A percentile compares a stretch with the other conserved stretches of the same genome.
phyloP scores from a whole-genome alignment of 2,888 invertebrate species.

The Sthenelais limicola region DNA sequence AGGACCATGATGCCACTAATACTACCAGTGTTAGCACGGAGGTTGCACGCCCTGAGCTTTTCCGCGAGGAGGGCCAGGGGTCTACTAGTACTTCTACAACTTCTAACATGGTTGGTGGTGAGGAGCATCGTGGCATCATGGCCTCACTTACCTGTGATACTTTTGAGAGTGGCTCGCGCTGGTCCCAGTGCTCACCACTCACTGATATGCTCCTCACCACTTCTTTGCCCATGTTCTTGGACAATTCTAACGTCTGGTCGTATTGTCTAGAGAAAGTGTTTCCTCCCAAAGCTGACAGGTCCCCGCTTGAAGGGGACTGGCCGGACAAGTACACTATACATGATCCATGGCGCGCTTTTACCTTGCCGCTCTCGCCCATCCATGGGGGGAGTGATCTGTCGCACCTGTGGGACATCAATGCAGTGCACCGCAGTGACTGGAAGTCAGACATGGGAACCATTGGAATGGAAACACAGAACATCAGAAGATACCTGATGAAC shows the following conservation, averaged over 20 bases:
- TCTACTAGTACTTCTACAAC: too few species aligned
- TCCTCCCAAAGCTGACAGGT: not conserved
- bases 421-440: constrained; percentile 34
- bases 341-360: not conserved
- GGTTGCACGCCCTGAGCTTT: not conserved
- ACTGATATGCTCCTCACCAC: constrained; percentile 26
- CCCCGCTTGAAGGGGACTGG: constrained; percentile 27
- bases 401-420: constrained; percentile 59
- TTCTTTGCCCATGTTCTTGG: not conserved
- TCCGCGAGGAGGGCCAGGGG: too few species aligned
- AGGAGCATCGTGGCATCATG: constrained; percentile 18
- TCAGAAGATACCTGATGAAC: constrained; percentile 36
- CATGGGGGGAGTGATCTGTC: constrained; percentile 40
- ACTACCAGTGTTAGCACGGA: not conserved
- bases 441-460: not conserved
- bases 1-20: not conserved
- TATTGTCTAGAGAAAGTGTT: constrained; percentile 22
- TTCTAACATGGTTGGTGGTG: not conserved
- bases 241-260: constrained; percentile 19
- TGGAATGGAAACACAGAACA: constrained; percentile 25
- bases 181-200: constrained; percentile 1
- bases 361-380: constrained; percentile 37
- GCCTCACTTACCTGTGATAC: constrained; percentile 35
- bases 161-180: constrained; percentile 1
- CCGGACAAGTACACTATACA: constrained; percentile 7